Evolutionary conservation across 2,113 vertebrate genomes (phyloP), one percentile per base, ranked within the genome.

Genomic region (Burhinus oedicnemus): DNA sequence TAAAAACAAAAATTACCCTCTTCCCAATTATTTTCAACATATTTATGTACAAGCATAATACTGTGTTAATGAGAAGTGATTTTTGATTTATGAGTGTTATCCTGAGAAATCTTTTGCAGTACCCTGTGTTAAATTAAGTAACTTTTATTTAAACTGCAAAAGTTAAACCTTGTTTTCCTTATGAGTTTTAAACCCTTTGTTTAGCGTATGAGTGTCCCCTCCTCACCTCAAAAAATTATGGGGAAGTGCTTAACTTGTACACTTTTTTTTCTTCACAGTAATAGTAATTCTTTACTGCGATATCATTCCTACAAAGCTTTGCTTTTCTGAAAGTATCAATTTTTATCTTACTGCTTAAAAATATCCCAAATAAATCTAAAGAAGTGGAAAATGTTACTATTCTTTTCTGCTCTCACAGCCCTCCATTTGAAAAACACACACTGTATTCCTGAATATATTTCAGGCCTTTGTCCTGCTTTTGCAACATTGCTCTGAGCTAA

Each of bases 1-100:
- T 29, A 47, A 64, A 74, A 8, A 0, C 0, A 29, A 85, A n/a
- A 74, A 11, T 17, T n/a, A 36, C 14, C 2, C 12, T 68, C 25
- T 47, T 54, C 22, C 29, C 4, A 62, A 49, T 70, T 81, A 42
- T 62, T 78, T 81, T 62, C 40, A 36, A 17, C 10, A 29, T 2
- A 23, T 38, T 20, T 49, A 60, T 17, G 1, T 26, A 10, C 12
- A 81, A 55, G 8, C 1, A 0, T 40, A 38, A 22, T 13, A 25
- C 2, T 13, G 4, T 13, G 8, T n/a, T 51, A 30, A 3, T n/a
- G 20, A 58, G 9, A 80, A 57, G 7, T 62, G 25, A 52, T 81
- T 95, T 90, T 78, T 87, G 25, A 52, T 81, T 95, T 90, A 75
- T 87, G 17, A 64, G 7, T 32, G 6, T 26, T n/a, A 44, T 47